Evolutionary conservation across 2,797 vertebrate genomes (phyloP), one percentile per base, ranked within the genome.

Genomic region (Smutsia gigantea): DNA sequence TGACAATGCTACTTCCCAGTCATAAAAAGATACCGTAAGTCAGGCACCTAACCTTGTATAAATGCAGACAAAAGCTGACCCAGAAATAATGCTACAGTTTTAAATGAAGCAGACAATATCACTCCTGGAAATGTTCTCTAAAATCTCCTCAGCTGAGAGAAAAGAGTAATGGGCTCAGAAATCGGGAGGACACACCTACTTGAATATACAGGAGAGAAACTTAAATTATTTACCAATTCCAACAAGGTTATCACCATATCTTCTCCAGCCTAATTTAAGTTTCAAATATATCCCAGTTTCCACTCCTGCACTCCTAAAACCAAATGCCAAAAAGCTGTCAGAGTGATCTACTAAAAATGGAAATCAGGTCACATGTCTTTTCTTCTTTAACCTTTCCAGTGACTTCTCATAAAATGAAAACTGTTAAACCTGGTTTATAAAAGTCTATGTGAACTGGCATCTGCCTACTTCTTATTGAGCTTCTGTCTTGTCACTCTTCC

Each of bases 321-420:
- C 46, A 64, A 13, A 71, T 93, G 71, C 53, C 29, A 46, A 82
- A 81, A 84, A 71, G 4, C 1, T 77, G 14, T 49, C 29, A 9
- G 11, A 57, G 12, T 55, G 15, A 90, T 83, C 5, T 74, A 72
- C 66, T 84, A 51, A 90, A 93, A 90, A 87, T 42, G 11, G 53
- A 90, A 96, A 97, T 93, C 46, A 75, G 13, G 74, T 59, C 63
- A 86, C 55, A 63, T 69, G 34, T 21, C 17, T 81, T 27, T 97
- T 82, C 18, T 77, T 2, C n/a, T 88, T 77, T 93, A 79, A 87
- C 11, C 29, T 93, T 96, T 95, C 29, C 46, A 77, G 5, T 85
- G 12, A 87, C 5, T 61, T 88, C 37, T 88, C 49, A 27, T 57
- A 64, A 87, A 94, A 69, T 74, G 49, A 13, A 53, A 92, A 49